phyloP scores from a whole-genome alignment of 2,888 invertebrate genomes.

The Papilio gigon region DNA sequence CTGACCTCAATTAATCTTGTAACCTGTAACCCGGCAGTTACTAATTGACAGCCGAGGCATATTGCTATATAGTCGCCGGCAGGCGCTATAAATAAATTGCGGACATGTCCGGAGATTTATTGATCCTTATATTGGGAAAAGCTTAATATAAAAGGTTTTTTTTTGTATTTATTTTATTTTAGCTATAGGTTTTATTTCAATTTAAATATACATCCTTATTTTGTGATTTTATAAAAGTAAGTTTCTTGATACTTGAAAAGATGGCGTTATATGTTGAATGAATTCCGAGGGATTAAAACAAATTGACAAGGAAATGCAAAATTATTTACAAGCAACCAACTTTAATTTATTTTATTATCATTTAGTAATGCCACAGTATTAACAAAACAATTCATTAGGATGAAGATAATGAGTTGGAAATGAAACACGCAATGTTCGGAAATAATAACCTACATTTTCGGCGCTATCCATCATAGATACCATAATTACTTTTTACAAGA shows the following conservation, averaged over 20 bases:
- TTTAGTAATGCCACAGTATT: not conserved
- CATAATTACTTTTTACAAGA: slow-evolving; percentile 3
- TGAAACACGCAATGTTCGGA: not conserved
- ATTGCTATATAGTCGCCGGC: not conserved
- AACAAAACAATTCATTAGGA: not conserved
- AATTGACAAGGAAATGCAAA: too few relatives aligned
- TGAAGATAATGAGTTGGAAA: not conserved
- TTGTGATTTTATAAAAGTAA: too few relatives aligned
- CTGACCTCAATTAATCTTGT: slow-evolving; percentile 9
- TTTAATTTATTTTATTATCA: not conserved
- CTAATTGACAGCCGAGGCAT: slow-evolving; percentile 4
- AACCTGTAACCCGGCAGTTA: not conserved
- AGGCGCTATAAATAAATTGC: slow-evolving; percentile 18
- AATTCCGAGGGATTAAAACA: too few relatives aligned
- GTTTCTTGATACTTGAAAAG: too few relatives aligned
- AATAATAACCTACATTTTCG: not conserved
- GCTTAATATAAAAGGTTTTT: not conserved
- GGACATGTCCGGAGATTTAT: not conserved
- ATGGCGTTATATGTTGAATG: too few relatives aligned
- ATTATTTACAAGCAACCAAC: not conserved
- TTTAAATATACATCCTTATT: too few relatives aligned
- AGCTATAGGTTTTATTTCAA: too few relatives aligned
- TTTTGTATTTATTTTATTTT: not conserved
- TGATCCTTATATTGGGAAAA: not conserved
- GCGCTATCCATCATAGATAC: not conserved